Evolutionary conservation across 2,888 invertebrate species (phyloP).

Genomic region (Smittia aterrima): DNA sequence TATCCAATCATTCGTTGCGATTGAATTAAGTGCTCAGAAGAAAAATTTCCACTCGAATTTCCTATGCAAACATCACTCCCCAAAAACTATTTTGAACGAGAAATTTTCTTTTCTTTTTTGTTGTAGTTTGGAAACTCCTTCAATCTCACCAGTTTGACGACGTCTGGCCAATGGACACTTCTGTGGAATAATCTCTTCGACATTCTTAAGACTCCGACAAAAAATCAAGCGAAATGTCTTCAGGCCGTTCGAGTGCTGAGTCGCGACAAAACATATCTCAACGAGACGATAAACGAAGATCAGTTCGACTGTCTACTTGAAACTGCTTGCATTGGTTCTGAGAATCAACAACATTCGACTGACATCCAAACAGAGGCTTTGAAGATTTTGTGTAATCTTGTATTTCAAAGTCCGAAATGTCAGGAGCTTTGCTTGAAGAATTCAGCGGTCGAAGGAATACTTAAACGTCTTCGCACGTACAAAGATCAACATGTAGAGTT

Average conservation of each 20-base stretch:
- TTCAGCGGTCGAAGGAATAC: conserved; percentile 68
- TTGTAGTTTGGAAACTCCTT: conserved; percentile 50
- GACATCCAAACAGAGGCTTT: conserved; percentile 71
- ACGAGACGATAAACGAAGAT: conserved; percentile 65
- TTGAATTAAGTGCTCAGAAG: conserved; percentile 34
- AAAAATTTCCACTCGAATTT: conserved; percentile 27
- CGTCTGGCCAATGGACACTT: conserved; percentile 51
- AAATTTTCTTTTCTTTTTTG: no score
- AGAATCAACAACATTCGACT: conserved; percentile 55
- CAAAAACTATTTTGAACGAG: no score
- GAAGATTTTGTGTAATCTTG: conserved; percentile 85
- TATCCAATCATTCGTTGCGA: no score
- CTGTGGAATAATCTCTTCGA: conserved; percentile 51
- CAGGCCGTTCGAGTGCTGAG: conserved; percentile 58
- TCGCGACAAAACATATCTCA: conserved; percentile 73
- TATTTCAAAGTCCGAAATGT: conserved; percentile 70
- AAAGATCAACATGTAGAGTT: conserved; percentile 63
- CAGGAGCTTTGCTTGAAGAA: conserved; percentile 61
- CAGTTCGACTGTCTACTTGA: conserved; percentile 67
- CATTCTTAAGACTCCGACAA: conserved; percentile 49
- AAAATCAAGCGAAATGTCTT: conserved; percentile 48
- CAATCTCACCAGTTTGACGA: conserved; percentile 34
- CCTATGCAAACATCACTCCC: conserved; percentile 38
- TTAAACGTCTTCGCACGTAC: conserved; percentile 68
- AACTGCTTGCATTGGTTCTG: conserved; percentile 61